These are phyloP conservation scores for Drosophila falleni DNA, from an alignment of 2,888 invertebrate species.

Conservation along the genomic window DNA sequence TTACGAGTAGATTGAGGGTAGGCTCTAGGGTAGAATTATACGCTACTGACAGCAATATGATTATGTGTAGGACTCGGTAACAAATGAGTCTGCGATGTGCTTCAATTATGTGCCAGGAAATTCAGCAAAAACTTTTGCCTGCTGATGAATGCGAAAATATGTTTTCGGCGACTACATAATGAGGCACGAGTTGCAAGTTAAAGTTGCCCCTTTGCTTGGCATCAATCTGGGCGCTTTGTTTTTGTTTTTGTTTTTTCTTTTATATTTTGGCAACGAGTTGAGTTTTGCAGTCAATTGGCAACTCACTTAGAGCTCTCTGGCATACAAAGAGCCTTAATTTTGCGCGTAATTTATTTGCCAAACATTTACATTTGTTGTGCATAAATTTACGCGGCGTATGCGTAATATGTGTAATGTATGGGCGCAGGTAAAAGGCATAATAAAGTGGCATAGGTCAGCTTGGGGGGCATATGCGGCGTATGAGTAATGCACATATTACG, in stretches of 20 bases:
- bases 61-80: slow-evolving; percentile 58
- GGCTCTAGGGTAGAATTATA: neutral
- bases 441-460: slow-evolving; percentile 70
- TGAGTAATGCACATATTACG: slow-evolving; percentile 79
- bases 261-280: slow-evolving; percentile 54
- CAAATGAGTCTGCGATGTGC: slow-evolving; percentile 79
- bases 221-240: slow-evolving; percentile 62
- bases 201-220: slow-evolving; percentile 42
- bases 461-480: slow-evolving; percentile 56
- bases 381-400: slow-evolving; percentile 64
- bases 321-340: slow-evolving; percentile 59
- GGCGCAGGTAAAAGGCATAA: slow-evolving; percentile 63
- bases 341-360: slow-evolving; percentile 72
- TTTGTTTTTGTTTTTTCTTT: slow-evolving; percentile 22
- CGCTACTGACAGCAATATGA: slow-evolving; percentile 53
- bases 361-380: slow-evolving; percentile 61
- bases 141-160: slow-evolving; percentile 79
- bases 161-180: slow-evolving; percentile 73
- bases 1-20: neutral
- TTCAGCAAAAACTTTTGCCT: slow-evolving; percentile 60
- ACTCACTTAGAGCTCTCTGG: slow-evolving; percentile 20
- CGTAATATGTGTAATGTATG: slow-evolving; percentile 58
- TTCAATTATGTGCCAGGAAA: slow-evolving; percentile 70
- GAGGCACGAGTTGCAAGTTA: slow-evolving; percentile 53
- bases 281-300: slow-evolving; percentile 56